Base-by-base conservation (phyloP, 2,797 vertebrate genomes). In the Argentina silus region DNA sequence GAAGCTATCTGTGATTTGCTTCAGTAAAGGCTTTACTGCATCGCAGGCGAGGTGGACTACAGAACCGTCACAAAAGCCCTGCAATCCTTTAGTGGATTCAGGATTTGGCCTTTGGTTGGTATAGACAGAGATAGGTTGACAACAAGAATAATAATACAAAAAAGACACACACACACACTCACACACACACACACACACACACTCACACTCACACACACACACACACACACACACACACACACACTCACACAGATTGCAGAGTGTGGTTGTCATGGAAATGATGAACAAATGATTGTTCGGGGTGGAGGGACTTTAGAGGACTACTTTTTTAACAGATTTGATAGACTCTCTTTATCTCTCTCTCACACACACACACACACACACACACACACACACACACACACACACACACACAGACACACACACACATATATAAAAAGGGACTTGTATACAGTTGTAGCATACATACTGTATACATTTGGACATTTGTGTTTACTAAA, bases 401-500 rank as follows among this genome's bases (percentile, higher is more conserved):
- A n/a, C n/a, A n/a, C n/a, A n/a, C n/a, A n/a, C n/a, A n/a, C n/a
- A 23, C 19, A 60, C 57, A 60, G 19, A 4, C 23, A 17, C 55
- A 57, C 15, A 57, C 15, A 19, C 53, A 12, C 53, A 57, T n/a
- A 57, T 7, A 57, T 21, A 1, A 17, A 57, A 7, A 55, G 4
- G 17, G 15, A 15, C 14, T n/a, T n/a, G n/a, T n/a, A n/a, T n/a
- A 15, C n/a, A 10, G 55, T 4, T 7, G n/a, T 14, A 51, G 48
- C 55, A 15, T 17, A 36, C 19, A 36, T 2, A 45, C 51, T 80
- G 79, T 83, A 81, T 84, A 82, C 67, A 70, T 76, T 69, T 55
- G 27, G 42, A 56, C 74, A 53, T 21, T 84, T 88, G 81, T 88
- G 81, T 89, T 89, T 87, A 80, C 85, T 68, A 64, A 80, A 78